Evolutionary conservation across 2,888 invertebrate species (phyloP).

Genomic region (Nesidiocoris tenuis): DNA sequence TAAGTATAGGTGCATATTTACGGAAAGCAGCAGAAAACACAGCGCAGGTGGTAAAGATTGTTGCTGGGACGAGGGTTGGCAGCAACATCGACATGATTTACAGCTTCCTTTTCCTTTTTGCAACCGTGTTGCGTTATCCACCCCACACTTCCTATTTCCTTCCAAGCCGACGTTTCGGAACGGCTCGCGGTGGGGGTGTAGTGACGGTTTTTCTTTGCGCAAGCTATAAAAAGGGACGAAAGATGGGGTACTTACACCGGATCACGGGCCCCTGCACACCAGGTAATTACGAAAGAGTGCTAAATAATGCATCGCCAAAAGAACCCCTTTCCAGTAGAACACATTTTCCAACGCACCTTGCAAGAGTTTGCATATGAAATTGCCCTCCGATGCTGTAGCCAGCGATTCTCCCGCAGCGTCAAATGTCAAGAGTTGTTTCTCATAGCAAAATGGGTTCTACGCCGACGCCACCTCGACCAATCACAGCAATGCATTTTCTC

Average conservation of each 20-base stretch:
- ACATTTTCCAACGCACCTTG: neutral
- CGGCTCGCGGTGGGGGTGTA: neutral
- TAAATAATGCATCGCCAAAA: conserved; percentile 7
- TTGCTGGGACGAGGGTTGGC: conserved; percentile 10
- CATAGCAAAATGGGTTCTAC: too few species aligned
- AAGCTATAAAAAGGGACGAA: neutral
- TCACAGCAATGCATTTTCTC: too few species aligned
- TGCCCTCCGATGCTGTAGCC: neutral
- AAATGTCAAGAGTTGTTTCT: too few species aligned
- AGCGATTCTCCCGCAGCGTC: too few species aligned
- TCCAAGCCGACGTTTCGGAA: conserved; percentile 15
- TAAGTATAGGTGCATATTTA: too few species aligned
- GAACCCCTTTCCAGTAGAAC: conserved; percentile 6
- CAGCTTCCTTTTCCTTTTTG: conserved; percentile 32
- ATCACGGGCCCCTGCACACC: conserved; percentile 1
- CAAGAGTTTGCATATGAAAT: conserved; percentile 9
- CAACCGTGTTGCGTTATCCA: conserved; percentile 8
- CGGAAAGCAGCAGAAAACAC: neutral
- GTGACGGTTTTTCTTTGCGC: neutral
- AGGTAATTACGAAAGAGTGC: conserved; percentile 8
- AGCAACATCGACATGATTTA: conserved; percentile 24
- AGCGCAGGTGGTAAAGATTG: conserved; percentile 27
- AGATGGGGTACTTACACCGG: neutral
- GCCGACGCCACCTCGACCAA: too few species aligned
- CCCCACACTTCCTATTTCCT: conserved; percentile 27